phyloP scores from a whole-genome alignment of 1,140 invertebrate genomes.

The Yoshiicerus persimilis region DNA sequence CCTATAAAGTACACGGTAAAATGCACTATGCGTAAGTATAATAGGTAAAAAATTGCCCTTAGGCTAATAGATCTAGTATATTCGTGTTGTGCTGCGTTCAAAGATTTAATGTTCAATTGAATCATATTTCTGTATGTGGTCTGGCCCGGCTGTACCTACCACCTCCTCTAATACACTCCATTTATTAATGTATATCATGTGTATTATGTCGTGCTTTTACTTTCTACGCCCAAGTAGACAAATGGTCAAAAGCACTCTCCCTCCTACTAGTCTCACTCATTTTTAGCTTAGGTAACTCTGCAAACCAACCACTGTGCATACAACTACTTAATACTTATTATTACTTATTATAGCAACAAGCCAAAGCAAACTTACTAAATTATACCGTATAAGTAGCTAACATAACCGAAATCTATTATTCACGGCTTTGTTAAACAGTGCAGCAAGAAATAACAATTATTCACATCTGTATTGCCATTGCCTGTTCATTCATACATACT shows the following conservation, averaged over 20 bases:
- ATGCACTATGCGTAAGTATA: neutral
- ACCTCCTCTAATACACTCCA: neutral
- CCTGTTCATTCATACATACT: no score
- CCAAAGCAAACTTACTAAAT: neutral
- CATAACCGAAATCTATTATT: no score
- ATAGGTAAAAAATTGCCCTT: neutral
- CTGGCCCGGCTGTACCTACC: no score
- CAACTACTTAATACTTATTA: neutral
- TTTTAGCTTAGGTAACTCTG: neutral
- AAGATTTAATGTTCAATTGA: neutral
- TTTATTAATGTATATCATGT: neutral
- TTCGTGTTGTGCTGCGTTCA: neutral
- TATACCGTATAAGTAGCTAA: neutral
- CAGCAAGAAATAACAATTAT: no score
- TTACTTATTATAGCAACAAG: neutral
- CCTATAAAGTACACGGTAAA: neutral
- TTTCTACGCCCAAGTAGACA: constrained; percentile 19
- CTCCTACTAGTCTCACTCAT: constrained; percentile 2
- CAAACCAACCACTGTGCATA: neutral
- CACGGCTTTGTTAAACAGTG: no score
- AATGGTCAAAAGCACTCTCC: constrained; percentile 21
- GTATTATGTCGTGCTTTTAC: neutral
- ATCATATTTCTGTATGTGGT: neutral
- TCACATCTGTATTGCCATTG: no score
- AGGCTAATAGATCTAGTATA: neutral